A percentile compares a stretch with the other conserved stretches of the same genome.
Conservation (phyloP, 2,888 invertebrate genomes). For the Poecilus cupreus region DNA sequence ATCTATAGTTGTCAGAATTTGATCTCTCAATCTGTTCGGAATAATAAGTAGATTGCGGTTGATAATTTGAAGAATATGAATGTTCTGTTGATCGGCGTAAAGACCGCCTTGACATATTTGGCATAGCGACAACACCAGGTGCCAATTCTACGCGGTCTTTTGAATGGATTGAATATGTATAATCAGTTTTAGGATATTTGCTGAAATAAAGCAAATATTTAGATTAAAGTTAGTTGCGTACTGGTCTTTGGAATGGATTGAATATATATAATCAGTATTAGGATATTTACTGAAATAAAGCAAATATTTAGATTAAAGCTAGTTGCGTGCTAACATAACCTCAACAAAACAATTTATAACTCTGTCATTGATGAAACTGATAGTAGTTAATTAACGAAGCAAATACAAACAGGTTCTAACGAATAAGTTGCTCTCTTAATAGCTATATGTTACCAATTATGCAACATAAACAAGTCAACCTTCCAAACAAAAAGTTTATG, state of each 20-base stretch:
- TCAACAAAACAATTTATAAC: background rate
- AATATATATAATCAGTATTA: constrained; percentile 94
- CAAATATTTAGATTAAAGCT: background rate
- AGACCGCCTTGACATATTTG: constrained; percentile 91
- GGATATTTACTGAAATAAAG: constrained; percentile 82
- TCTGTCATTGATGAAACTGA: constrained; percentile 1
- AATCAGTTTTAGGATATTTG: constrained; percentile 92
- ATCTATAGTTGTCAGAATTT: constrained; percentile 1
- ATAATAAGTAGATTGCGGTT: background rate
- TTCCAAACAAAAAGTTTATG: constrained; percentile 3
- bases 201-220: constrained; percentile 72
- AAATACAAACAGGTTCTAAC: constrained; percentile 8
- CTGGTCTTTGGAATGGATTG: constrained; percentile 84
- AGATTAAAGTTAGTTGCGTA: background rate
- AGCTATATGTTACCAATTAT: constrained; percentile 18
- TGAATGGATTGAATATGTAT: constrained; percentile 90
- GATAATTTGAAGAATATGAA: background rate
- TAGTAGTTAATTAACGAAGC: background rate
- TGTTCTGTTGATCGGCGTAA: constrained; percentile 63
- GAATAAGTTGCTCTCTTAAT: constrained; percentile 12
- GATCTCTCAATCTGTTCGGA: constrained; percentile 61
- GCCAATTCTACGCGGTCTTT: constrained; percentile 86
- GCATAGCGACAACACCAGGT: constrained; percentile 88
- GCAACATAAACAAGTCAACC: constrained; percentile 20
- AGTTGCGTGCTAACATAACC: background rate